Evolutionary conservation across 1,140 invertebrate species (phyloP), one percentile per base, ranked within the genome.

Genomic region (Pantala flavescens): DNA sequence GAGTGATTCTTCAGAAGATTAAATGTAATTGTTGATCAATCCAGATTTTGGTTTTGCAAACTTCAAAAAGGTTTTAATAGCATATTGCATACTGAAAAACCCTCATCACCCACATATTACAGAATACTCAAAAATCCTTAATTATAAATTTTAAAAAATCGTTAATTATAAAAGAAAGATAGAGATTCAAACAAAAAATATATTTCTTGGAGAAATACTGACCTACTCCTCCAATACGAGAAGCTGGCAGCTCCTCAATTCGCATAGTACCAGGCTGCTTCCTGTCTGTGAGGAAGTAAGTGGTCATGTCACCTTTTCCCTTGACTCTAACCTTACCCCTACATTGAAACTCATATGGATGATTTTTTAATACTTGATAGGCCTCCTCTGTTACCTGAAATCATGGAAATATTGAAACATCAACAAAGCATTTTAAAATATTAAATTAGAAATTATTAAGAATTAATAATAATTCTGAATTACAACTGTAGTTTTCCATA

Each of bases 251-350:
- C 78, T 87, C 84, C 76, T 88, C 86, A 10, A 87, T 83, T 49
- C 86, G 79, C 24, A 88, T 82, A 19, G 86, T 87, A 16, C 84
- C 84, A 43, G 86, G 85, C 79, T 87, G 84, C 78, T 87, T 86
- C 77, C 90, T 82, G 77, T 93, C 91, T 11, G 89, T 90, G 0
- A 95, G 84, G 80, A 96, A 95, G 82, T 96, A 96, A 0, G 95
- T 96, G 0, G 92, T 93, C 93, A 97, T 95, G 77, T 95, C 92
- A 9, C 94, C 94, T 83, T 96, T 97, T 2, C 94, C 94, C 83
- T 97, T 97, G 0, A 97, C 93, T 83, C 94, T 94, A 0, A 96
- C 92, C 77, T 90, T 91, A 9, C 94, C 94, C 71, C 94, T 84
- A 79, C 92, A 94, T 71, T 92, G 89, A 79, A 91, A 92, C 77